Base-by-base conservation (phyloP, 1,140 invertebrate species). In the Atta cephalotes region DNA sequence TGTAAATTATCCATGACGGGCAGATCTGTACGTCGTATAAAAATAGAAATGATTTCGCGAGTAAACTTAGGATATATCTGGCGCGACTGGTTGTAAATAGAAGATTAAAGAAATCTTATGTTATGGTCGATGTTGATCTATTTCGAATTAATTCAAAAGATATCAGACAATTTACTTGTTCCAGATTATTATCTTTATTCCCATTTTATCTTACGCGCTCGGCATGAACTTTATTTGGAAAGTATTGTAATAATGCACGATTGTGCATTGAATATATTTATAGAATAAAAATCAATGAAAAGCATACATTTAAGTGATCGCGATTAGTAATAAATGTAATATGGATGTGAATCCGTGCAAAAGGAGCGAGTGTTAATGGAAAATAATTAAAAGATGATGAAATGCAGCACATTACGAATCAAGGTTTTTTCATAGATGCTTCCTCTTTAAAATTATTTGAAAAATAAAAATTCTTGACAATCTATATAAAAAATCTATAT, bases 41-140 rank as follows among this genome's bases (percentile, higher is more conserved):
- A 88, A 90, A 91, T 90, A 90, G 89, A 86, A 74, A 7, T 60
- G 76, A 85, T 77, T 66, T 77, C 68, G 62, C 7, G 18, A 39
- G 62, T 76, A 86, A 80, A 28, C 9, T 25, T n/a, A 51, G 39
- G 31, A 49, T 28, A 53, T 39, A 77, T 58, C 49, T 49, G 18
- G 14, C 7, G 14, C 56, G 62, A 72, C 35, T 28, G 28, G 68
- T 53, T 35, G 60, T 51, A 70, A 49, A 60, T 68, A 70, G 58
- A 68, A 78, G 87, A 74, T 87, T 82, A 39, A 74, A 74, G 31
- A 72, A 76, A 63, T 45, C 31, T 35, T 74, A 45, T 45, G 35
- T 70, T 56, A 51, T 62, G 9, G 58, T 70, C 35, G n/a, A 4
- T 86, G 60, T 66, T 53, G 39, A 81, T 84, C 72, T 31, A 62